These are phyloP conservation scores for Papilio aristodemus DNA, from an alignment of 1,140 invertebrate species.

Conservation along the genomic window DNA sequence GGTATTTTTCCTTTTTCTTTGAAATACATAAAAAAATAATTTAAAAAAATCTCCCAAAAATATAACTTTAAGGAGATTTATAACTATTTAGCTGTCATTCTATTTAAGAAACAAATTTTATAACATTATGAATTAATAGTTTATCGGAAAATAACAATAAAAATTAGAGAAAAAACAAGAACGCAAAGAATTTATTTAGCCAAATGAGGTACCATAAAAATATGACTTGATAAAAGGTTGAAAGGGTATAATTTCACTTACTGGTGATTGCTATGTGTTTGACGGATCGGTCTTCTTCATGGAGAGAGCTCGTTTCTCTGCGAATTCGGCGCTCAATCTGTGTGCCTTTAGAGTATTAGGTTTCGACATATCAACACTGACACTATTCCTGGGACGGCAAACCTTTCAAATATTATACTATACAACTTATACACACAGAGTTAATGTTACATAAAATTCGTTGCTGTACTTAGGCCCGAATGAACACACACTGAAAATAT, in stretches of 20 bases:
- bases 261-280: constrained; percentile 74
- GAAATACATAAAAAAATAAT: too few species aligned
- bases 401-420: constrained; percentile 40
- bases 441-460: constrained; percentile 50
- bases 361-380: constrained; percentile 70
- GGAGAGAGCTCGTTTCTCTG: constrained; percentile 66
- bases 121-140: too few species aligned
- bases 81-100: too few species aligned
- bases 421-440: constrained; percentile 39
- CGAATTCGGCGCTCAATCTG: constrained; percentile 72
- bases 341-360: constrained; percentile 73
- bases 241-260: constrained; percentile 54
- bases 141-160: not conserved
- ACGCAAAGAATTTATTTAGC: not conserved
- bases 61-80: too few species aligned
- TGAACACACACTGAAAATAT: constrained; percentile 40
- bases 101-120: too few species aligned
- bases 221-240: constrained; percentile 15
- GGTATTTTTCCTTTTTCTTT: not conserved
- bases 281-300: constrained; percentile 69
- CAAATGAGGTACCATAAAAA: not conserved
- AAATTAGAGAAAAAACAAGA: not conserved
- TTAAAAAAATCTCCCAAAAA: too few species aligned
- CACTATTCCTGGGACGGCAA: constrained; percentile 44
- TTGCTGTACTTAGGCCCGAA: constrained; percentile 57